phyloP scores from a whole-genome alignment of 2,113 vertebrate species.

The Rhineura floridana region DNA sequence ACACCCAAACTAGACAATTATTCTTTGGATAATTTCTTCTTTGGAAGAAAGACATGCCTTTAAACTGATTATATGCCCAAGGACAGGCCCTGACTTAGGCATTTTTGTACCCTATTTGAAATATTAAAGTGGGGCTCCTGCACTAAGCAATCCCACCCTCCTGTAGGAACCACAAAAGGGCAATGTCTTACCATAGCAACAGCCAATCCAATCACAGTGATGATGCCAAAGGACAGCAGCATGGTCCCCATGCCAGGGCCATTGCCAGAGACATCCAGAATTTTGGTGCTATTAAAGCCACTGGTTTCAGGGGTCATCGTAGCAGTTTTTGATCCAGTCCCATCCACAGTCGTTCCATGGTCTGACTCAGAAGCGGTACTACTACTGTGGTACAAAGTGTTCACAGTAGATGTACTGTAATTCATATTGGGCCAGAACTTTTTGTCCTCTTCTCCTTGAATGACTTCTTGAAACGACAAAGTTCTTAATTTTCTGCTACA shows the following conservation, averaged over 20 bases:
- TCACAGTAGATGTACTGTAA: conserved; percentile 65
- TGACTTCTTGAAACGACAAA: conserved; percentile 28
- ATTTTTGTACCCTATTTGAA: background rate
- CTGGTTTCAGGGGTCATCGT: conserved; percentile 83
- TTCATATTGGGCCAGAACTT: conserved; percentile 63
- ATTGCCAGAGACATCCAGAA: conserved; percentile 76
- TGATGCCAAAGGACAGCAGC: conserved; percentile 92
- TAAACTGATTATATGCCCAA: background rate
- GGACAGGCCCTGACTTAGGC: background rate
- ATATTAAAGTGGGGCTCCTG: background rate
- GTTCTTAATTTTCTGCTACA: conserved; percentile 32
- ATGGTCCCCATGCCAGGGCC: conserved; percentile 84
- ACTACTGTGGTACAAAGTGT: conserved; percentile 59
- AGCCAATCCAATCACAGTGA: conserved; percentile 91
- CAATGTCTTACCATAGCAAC: conserved; percentile 88
- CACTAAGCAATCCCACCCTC: background rate
- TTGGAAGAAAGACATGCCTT: background rate
- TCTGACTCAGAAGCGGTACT: conserved; percentile 43
- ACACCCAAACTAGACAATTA: background rate
- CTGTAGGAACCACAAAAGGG: conserved; percentile 1
- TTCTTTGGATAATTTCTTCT: background rate
- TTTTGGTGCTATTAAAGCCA: conserved; percentile 86
- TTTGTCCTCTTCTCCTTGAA: conserved; percentile 27
- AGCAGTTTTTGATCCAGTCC: conserved; percentile 70
- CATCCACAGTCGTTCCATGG: conserved; percentile 62